These are phyloP conservation scores for Terebella lapidaria DNA, from an alignment of 2,888 invertebrate genomes.

Conservation along the genomic window DNA sequence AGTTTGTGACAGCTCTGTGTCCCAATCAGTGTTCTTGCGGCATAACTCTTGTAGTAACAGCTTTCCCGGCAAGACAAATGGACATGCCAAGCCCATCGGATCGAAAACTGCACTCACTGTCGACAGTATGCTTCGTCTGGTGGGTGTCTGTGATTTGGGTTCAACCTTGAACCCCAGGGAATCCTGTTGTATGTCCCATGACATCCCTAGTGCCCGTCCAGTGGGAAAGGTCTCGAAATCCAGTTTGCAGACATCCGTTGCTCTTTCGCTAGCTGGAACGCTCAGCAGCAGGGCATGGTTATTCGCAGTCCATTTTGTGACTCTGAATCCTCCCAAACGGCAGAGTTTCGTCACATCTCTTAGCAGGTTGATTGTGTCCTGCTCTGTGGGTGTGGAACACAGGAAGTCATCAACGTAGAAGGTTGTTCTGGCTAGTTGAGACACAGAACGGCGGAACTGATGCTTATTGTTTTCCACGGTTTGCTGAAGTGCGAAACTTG, in stretches of 20 bases:
- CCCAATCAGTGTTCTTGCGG: conserved; percentile 20
- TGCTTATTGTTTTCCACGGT: background rate
- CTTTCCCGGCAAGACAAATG: conserved; percentile 19
- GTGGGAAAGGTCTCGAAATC: background rate
- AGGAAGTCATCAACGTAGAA: background rate
- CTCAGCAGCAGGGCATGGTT: background rate
- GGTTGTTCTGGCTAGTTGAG: background rate
- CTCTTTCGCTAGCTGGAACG: background rate
- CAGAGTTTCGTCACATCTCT: background rate
- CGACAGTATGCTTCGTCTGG: conserved; percentile 13
- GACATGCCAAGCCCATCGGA: conserved; percentile 23
- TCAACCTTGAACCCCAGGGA: background rate
- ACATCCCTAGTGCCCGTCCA: background rate
- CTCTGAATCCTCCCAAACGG: background rate
- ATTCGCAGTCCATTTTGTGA: conserved; percentile 1
- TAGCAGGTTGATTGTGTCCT: background rate
- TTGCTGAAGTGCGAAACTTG: conserved; percentile 4
- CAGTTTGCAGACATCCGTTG: background rate
- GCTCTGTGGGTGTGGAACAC: background rate
- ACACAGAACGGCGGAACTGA: background rate
- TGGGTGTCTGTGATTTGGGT: background rate
- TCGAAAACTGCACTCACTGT: conserved; percentile 24
- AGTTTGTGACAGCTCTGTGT: conserved; percentile 10
- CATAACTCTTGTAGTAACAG: conserved; percentile 22
- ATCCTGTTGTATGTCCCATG: background rate